phyloP scores from a whole-genome alignment of 1,140 invertebrate genomes.

The Orchesella cincta region DNA sequence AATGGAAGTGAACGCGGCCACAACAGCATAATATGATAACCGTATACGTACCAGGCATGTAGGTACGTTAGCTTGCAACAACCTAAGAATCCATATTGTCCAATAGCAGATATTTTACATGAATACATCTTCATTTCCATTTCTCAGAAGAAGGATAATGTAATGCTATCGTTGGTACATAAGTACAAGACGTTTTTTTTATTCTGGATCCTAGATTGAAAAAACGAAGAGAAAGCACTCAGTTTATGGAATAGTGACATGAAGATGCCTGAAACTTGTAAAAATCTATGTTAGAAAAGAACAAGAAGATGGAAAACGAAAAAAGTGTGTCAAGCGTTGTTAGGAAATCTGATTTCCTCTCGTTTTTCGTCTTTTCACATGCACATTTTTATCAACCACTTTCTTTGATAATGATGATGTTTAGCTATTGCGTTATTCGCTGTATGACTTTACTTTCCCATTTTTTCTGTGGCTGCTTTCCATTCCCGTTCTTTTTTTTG shows the following conservation, averaged over 20 bases:
- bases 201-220: background rate
- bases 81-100: no score
- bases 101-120: background rate
- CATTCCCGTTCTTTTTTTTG: background rate
- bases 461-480: no score
- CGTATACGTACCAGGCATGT: background rate
- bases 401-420: no score
- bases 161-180: no score
- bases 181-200: background rate
- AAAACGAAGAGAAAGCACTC: background rate
- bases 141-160: no score
- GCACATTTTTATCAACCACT: no score
- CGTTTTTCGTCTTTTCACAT: no score
- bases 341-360: conserved; percentile 12
- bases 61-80: background rate
- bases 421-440: no score
- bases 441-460: no score
- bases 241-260: background rate
- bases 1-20: no score
- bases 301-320: background rate
- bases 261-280: background rate
- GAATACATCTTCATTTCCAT: background rate
- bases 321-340: conserved; percentile 13
- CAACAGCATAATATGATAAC: no score
- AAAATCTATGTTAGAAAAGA: background rate